A percentile compares a stretch with the other conserved stretches of the same genome.
Conservation (phyloP, 2,888 invertebrate genomes). For the Tetranychus truncatus region DNA sequence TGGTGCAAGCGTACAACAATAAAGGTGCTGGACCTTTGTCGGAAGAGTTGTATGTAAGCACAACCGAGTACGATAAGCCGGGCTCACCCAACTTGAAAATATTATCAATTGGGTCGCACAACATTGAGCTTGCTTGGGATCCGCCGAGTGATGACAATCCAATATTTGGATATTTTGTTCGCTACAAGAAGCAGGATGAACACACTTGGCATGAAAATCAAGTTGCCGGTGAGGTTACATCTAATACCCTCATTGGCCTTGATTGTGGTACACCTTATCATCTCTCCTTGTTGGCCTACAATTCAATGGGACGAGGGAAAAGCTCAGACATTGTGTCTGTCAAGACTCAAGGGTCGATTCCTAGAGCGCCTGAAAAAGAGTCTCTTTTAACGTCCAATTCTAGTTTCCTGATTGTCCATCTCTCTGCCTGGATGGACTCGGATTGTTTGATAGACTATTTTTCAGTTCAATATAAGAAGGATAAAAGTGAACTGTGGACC, state of each 20-base stretch:
- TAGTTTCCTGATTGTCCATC: not conserved
- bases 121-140: constrained; percentile 3
- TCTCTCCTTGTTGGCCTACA: not conserved
- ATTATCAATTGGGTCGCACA: not conserved
- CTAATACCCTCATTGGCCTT: not conserved
- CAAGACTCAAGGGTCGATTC: constrained; percentile 11
- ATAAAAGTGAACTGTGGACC: not conserved
- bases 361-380: constrained; percentile 11
- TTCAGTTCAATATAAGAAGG: constrained; percentile 8
- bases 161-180: constrained; percentile 10
- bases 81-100: not conserved
- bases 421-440: not conserved
- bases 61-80: constrained; percentile 10
- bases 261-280: constrained; percentile 10
- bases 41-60: not conserved
- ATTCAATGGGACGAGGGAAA: constrained; percentile 11
- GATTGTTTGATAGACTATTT: constrained; percentile 14
- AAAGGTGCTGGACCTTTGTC: constrained; percentile 15
- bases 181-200: constrained; percentile 11
- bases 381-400: constrained; percentile 5
- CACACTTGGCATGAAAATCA: constrained; percentile 11
- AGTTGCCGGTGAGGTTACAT: not conserved
- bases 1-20: constrained; percentile 10
- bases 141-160: constrained; percentile 9
- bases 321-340: constrained; percentile 6